Base-by-base conservation (phyloP, 1,140 invertebrate genomes). In the Aphelinus certus region DNA sequence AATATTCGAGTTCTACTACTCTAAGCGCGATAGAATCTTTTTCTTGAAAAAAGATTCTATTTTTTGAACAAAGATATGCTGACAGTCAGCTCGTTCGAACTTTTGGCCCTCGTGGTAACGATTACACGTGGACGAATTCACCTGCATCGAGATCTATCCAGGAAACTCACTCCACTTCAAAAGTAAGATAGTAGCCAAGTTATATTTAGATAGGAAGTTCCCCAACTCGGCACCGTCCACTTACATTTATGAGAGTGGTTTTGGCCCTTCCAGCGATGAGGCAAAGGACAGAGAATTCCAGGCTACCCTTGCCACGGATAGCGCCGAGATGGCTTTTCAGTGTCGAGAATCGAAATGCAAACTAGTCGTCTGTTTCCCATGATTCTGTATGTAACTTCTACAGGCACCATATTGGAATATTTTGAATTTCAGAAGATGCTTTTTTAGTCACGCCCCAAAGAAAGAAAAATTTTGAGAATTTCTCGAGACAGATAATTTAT, bases 321-420 rank as follows among this genome's bases (percentile, higher is more conserved):
- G 26, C 66, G 10, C 6, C 69, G 79, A 77, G 74, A 84, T 83
- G 80, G 80, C 68, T 79, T 82, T 82, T 60, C 80, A 78, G 83
- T 82, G 83, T 86, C 82, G 77, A 60, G 80, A 78, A 78, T 81
- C 70, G 73, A 79, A 68, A 73, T 71, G 77, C 77, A 79, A 26
- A 26, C 26, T 26, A 26, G 26, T 26, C 26, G 26, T 26, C 26
- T 26, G 26, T 26, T 26, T 26, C 26, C 26, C 26, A 26, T 26
- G 26, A 26, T 26, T 26, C 26, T 26, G 26, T 26, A 26, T 26
- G 26, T 26, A 26, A 26, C 26, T 26, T 26, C 26, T 26, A 26
- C 26, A 26, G 26, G 26, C 26, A 26, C 26, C 26, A 26, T 26
- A 26, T 26, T 26, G 26, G 26, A 26, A 26, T 26, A 26, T 26